Conservation (phyloP, 2,113 vertebrate genomes). For the Falco punctatus region DNA sequence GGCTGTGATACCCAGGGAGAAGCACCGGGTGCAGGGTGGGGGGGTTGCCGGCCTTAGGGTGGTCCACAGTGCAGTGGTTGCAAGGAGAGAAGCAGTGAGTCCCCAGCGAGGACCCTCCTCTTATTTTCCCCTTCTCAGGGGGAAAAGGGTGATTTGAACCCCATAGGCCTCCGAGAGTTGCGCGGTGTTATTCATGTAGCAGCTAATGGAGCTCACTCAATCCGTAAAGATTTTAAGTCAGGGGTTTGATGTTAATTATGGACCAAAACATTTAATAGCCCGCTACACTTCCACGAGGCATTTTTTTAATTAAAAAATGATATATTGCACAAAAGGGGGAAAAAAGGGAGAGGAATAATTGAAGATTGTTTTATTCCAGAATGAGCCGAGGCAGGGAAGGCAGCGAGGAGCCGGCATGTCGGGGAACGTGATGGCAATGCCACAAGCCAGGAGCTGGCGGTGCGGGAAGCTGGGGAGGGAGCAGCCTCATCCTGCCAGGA, state of each 20-base stretch:
- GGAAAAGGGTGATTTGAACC: neutral
- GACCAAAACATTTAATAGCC: slow-evolving; percentile 73
- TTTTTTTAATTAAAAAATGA: slow-evolving; percentile 81
- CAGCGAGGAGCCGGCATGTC: fast-evolving
- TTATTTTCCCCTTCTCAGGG: neutral
- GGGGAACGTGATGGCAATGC: neutral
- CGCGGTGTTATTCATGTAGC: neutral
- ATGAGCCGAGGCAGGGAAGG: slow-evolving; percentile 22
- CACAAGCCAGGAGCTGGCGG: neutral
- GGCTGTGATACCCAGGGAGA: fast-evolving
- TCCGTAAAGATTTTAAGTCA: slow-evolving; percentile 52
- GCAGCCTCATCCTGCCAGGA: neutral
- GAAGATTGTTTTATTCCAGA: slow-evolving; percentile 53
- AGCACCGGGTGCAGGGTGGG: neutral
- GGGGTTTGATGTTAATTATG: slow-evolving; percentile 76
- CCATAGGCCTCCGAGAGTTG: neutral
- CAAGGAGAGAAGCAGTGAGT: neutral
- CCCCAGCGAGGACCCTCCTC: neutral
- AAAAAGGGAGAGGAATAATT: slow-evolving; percentile 59
- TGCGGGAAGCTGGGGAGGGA: neutral
- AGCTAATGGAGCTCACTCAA: slow-evolving; percentile 30
- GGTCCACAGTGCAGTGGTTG: fast-evolving
- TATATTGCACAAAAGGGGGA: neutral
- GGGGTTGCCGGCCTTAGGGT: fast-evolving
- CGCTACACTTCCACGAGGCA: slow-evolving; percentile 64